Conservation (phyloP, 2,888 invertebrate species). For the Nipponacmea schrenckii region DNA sequence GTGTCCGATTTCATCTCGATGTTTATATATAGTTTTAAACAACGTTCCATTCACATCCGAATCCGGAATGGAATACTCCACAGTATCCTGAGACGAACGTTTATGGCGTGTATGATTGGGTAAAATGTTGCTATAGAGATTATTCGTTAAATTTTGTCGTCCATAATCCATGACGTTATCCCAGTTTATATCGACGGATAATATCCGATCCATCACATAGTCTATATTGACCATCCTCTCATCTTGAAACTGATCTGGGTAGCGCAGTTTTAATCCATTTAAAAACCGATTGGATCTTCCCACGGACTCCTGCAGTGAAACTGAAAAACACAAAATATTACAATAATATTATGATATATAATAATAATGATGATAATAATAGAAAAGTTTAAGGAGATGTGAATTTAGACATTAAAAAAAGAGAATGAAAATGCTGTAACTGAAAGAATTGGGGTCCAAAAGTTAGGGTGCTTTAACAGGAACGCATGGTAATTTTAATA, state of each 20-base stretch:
- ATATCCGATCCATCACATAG: conserved; percentile 11
- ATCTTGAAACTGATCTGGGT: conserved; percentile 23
- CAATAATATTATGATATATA: neutral
- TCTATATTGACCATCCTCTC: conserved; percentile 20
- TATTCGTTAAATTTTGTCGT: neutral
- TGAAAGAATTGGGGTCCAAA: no score
- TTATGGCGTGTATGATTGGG: neutral
- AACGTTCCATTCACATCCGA: neutral
- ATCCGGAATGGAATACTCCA: neutral
- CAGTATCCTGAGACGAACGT: neutral
- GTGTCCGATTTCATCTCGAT: conserved; percentile 8
- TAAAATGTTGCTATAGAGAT: neutral
- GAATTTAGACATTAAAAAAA: no score
- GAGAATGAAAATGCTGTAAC: no score
- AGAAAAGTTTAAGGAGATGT: no score
- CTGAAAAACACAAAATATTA: conserved; percentile 19
- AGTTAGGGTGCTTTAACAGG: no score
- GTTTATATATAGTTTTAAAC: neutral
- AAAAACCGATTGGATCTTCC: conserved; percentile 28
- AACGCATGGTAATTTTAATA: no score
- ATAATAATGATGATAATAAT: no score
- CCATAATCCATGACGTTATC: neutral
- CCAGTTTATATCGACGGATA: neutral
- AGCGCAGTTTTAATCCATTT: conserved; percentile 17
- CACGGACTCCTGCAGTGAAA: conserved; percentile 27